Evolutionary conservation across 2,888 invertebrate species (phyloP), one percentile per base, ranked within the genome.

Genomic region (Cephus spinipes): DNA sequence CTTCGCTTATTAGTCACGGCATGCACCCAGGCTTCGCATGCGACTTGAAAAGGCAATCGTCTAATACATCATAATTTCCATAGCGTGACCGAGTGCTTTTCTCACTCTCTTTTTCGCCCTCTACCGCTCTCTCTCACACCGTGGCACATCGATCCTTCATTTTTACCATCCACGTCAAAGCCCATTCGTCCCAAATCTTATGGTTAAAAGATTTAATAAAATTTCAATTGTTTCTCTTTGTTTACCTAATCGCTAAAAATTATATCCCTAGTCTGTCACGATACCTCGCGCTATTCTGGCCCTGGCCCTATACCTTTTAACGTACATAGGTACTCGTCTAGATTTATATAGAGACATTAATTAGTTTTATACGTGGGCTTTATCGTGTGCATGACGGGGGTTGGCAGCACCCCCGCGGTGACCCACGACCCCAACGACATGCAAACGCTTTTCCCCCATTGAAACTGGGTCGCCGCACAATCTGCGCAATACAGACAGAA

Each of bases 11-110:
- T 87, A 87, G 87, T 87, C 88, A 88, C 87, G 88, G 86, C 83
- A 85, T 82, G 83, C 80, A 76, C 79, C 83, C 83, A 84, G 82
- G 82, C 71, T 77, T 75, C 74, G 73, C 75, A 75, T 73, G 78
- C 76, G 82, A 85, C 89, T 85, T 85, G 87, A 89, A 89, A 89
- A 85, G 89, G 85, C 89, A 84, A 86, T 84, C 86, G 85, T 83
- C 87, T 85, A 87, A 89, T 89, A 89, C 88, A 87, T 89, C 89
- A 89, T 89, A 89, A 89, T 89, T 89, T 87, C 85, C 87, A 86
- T 89, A 84, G 89, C 89, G 89, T 89, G 89, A 89, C 89, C 71
- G 71, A 71, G 31, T 71, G 71, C 71, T 12, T 32, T 30, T 33
- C 71, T 31, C 71, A 31, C 71, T 31, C 33, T 33, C 71, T 55